Conservation (phyloP, 1,140 invertebrate species). For the Drosophila subobscura region DNA sequence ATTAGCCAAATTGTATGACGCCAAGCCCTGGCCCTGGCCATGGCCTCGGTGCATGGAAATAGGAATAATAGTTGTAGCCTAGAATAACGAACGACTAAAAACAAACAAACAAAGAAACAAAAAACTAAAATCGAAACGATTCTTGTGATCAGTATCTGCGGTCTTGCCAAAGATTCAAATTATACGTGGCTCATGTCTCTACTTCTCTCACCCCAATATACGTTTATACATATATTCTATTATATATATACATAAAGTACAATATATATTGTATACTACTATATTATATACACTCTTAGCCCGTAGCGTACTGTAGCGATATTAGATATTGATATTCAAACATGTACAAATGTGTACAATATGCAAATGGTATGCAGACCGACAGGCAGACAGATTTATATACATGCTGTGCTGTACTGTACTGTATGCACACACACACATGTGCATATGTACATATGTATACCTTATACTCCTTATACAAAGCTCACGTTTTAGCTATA, state of each 20-base stretch:
- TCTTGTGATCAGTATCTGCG: conserved; percentile 77
- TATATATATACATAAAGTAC: neutral
- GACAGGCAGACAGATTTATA: too few relatives aligned
- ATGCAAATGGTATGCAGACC: too few relatives aligned
- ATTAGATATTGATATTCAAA: too few relatives aligned
- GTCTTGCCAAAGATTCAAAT: conserved; percentile 73
- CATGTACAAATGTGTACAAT: too few relatives aligned
- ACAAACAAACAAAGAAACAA: neutral
- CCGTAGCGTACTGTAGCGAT: neutral
- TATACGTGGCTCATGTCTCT: conserved; percentile 40
- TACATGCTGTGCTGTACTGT: too few relatives aligned
- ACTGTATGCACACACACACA: neutral
- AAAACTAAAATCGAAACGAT: conserved; percentile 57
- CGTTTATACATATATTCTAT: conserved; percentile 15
- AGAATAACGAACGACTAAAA: conserved; percentile 22
- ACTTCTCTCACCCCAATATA: neutral
- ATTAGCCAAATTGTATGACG: conserved; percentile 71
- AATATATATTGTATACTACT: conserved; percentile 5
- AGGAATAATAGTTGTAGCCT: conserved; percentile 33
- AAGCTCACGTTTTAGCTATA: conserved; percentile 44
- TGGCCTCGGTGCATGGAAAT: conserved; percentile 30
- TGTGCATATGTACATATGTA: too few relatives aligned
- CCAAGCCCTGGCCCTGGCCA: conserved; percentile 16
- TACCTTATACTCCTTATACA: conserved; percentile 24
- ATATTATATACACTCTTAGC: conserved; percentile 15